Evolutionary conservation across 2,797 vertebrate species (phyloP).

Genomic region (Mus caroli): DNA sequence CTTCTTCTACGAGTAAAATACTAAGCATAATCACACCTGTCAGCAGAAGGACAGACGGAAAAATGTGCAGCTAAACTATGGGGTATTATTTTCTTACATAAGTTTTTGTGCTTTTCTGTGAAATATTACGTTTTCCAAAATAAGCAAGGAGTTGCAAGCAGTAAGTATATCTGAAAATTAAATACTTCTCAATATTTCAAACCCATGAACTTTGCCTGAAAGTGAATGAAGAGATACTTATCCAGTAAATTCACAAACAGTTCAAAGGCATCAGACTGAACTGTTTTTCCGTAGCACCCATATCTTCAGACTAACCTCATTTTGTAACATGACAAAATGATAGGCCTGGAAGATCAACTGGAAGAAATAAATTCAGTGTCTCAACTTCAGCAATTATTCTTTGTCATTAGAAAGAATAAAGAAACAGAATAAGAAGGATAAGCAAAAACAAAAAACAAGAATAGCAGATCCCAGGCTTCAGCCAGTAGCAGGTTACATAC

Average conservation of each 20-base stretch:
- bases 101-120: slow-evolving; percentile 8
- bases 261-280: slow-evolving; percentile 34
- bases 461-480: not conserved
- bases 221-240: slow-evolving; percentile 45
- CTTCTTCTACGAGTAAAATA: slow-evolving; percentile 24
- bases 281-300: not conserved
- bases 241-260: slow-evolving; percentile 66
- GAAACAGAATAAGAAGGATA: not conserved
- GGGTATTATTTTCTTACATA: slow-evolving; percentile 17
- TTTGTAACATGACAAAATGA: slow-evolving; percentile 61
- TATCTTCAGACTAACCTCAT: slow-evolving; percentile 62
- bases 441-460: not conserved
- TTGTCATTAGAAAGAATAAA: slow-evolving; percentile 20
- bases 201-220: slow-evolving; percentile 31
- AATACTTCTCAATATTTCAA: slow-evolving; percentile 46
- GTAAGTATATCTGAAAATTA: slow-evolving; percentile 51
- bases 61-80: not conserved
- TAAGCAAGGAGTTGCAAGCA: not conserved
- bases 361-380: slow-evolving; percentile 46
- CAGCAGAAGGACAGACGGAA: slow-evolving; percentile 2
- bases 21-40: slow-evolving; percentile 10
- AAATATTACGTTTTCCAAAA: slow-evolving; percentile 47
- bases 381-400: slow-evolving; percentile 55
- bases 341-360: slow-evolving; percentile 33
- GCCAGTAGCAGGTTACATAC: not conserved